Evolutionary conservation across 2,888 invertebrate species (phyloP).

Genomic region (Diabrotica balteata): DNA sequence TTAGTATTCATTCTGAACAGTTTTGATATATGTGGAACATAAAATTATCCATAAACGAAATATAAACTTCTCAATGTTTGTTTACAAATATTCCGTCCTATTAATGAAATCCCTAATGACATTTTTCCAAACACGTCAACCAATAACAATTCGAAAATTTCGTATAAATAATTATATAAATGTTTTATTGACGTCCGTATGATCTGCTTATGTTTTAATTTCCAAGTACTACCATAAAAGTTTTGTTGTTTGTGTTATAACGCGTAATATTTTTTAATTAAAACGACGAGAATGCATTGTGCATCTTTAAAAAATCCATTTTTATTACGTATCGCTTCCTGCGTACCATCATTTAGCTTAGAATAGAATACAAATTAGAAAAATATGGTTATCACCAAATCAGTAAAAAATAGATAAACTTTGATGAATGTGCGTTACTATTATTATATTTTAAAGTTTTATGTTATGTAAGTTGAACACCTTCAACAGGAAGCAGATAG

Average conservation of each 20-base stretch:
- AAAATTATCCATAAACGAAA: not conserved
- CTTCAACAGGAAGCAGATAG: no score
- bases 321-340: conserved; percentile 48
- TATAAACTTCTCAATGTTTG: not conserved
- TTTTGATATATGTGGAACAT: no score
- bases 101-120: not conserved
- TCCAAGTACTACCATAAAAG: conserved; percentile 41
- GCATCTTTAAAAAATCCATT: conserved; percentile 45
- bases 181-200: conserved; percentile 15
- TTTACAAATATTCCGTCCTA: not conserved
- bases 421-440: no score
- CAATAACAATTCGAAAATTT: conserved; percentile 6
- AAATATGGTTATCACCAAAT: conserved; percentile 24
- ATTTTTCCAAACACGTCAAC: conserved; percentile 1
- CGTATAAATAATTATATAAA: conserved; percentile 7
- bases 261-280: conserved; percentile 42
- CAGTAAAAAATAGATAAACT: conserved; percentile 6
- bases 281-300: conserved; percentile 37
- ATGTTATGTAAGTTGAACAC: no score
- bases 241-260: conserved; percentile 36
- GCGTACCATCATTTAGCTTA: conserved; percentile 37
- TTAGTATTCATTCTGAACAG: no score
- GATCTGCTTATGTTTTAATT: conserved; percentile 35
- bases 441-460: no score
- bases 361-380: conserved; percentile 37